Evolutionary conservation across 2,888 invertebrate genomes (phyloP).

Genomic region (Drepana falcataria): DNA sequence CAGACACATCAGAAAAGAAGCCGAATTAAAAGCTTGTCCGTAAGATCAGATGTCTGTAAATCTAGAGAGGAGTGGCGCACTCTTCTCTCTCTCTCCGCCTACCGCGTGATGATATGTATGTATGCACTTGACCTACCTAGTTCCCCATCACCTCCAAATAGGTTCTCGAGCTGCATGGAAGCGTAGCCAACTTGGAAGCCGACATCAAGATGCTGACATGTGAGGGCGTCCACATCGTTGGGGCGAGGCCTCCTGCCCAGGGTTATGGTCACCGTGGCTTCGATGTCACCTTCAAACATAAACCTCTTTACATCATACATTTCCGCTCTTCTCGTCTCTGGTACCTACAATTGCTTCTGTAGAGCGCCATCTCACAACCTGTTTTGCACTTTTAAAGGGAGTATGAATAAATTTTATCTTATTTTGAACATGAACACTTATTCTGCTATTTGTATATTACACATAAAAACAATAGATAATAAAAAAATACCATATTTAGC

Average conservation of each 20-base stretch:
- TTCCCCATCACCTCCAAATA: slow-evolving; percentile 85
- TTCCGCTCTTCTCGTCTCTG: background rate
- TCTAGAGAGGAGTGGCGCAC: no score
- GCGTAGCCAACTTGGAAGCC: slow-evolving; percentile 83
- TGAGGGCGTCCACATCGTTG: slow-evolving; percentile 75
- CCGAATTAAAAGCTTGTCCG: no score
- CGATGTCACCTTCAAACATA: slow-evolving; percentile 80
- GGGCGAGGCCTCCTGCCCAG: slow-evolving; percentile 73
- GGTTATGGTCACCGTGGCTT: slow-evolving; percentile 79
- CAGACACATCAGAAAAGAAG: no score
- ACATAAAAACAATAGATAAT: background rate
- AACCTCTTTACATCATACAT: background rate
- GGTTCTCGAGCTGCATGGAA: slow-evolving; percentile 81
- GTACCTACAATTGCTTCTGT: no score
- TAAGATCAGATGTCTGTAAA: no score
- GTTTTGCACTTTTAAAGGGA: no score
- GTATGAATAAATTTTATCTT: no score
- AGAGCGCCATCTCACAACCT: no score
- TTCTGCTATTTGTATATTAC: no score
- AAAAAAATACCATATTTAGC: slow-evolving; percentile 81
- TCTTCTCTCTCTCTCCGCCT: no score
- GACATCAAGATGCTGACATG: slow-evolving; percentile 81
- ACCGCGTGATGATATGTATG: background rate
- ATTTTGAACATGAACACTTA: no score
- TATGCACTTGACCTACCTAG: slow-evolving; percentile 62